Evolutionary conservation across 2,888 invertebrate species (phyloP), one percentile per base, ranked within the genome.

Genomic region (Lacanobia wlatinum): DNA sequence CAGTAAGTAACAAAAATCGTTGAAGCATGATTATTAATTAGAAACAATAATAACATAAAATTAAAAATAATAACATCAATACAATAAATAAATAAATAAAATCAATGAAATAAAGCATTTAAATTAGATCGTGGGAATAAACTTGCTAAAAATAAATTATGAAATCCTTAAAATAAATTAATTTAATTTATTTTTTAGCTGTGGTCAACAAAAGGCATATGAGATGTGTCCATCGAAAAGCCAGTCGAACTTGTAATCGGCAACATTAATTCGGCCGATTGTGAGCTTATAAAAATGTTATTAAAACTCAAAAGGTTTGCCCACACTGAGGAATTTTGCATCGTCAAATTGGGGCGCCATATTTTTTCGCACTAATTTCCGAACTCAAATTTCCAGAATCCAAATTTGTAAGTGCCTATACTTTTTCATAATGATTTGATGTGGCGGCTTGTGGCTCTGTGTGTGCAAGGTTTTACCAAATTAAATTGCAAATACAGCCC

Each of bases 181-280:
- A n/a, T n/a, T n/a, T n/a, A n/a, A n/a, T n/a, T n/a, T n/a, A n/a
- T n/a, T n/a, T n/a, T n/a, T n/a, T 28, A 28, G 28, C 28, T 28
- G 28, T 34, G 34, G 34, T 34, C 34, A 34, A 34, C 34, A 34
- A 34, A 34, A 34, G 34, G 34, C 34, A 6, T 6, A 34, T 34
- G 34, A 3, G 34, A 34, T 34, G 34, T 34, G 34, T 34, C 34
- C 34, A 34, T 34, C 34, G 4, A 34, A 34, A 34, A 34, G 34
- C 34, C 3, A 34, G 34, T 62, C 50, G 70, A 72, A 82, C 67
- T 77, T 78, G 76, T 70, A 73, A 85, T 83, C 82, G 79, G 58
- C 23, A 62, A 75, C 87, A 82, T 86, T 82, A 83, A 88, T 84
- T 81, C 64, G 23, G 12, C 38, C 16, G 65, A 65, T 52, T 48